Evolutionary conservation across 2,797 vertebrate species (phyloP).

Genomic region (Morelia viridis): DNA sequence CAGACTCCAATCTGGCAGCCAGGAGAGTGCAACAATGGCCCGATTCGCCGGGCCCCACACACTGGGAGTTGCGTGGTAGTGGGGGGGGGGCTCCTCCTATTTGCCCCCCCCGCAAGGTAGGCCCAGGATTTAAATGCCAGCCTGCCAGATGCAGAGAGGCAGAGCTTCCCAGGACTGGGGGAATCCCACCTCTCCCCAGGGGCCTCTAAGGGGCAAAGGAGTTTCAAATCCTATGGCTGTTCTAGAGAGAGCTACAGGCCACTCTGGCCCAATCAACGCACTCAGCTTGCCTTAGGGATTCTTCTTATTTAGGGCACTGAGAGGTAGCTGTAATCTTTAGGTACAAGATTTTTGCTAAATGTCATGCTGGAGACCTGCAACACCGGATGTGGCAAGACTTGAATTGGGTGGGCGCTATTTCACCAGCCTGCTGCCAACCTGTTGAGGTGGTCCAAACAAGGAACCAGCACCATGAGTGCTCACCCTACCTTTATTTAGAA

Average conservation of each 20-base stretch:
- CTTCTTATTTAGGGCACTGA: not conserved
- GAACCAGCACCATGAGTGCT: not conserved
- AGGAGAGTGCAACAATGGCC: not conserved
- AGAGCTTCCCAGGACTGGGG: too few species aligned
- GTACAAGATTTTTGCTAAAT: not conserved
- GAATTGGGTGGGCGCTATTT: not conserved
- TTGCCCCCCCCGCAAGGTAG: not conserved
- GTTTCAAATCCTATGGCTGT: too few species aligned
- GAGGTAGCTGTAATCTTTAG: not conserved
- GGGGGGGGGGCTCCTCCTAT: not conserved
- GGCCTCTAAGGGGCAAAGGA: too few species aligned
- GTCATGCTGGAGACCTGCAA: not conserved
- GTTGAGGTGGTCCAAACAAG: not conserved
- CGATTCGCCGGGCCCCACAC: not conserved
- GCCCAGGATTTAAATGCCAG: too few species aligned
- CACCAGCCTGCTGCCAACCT: not conserved
- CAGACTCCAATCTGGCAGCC: not conserved
- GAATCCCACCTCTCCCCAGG: too few species aligned
- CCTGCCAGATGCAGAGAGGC: too few species aligned
- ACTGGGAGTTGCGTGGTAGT: not conserved
- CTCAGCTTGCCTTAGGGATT: not conserved
- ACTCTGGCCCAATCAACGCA: not conserved
- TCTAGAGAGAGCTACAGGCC: too few species aligned
- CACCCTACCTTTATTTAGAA: too few species aligned
- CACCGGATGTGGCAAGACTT: not conserved